Evolutionary conservation across 2,113 vertebrate genomes (phyloP), one percentile per base, ranked within the genome.

Genomic region (Bubo scandiacus): DNA sequence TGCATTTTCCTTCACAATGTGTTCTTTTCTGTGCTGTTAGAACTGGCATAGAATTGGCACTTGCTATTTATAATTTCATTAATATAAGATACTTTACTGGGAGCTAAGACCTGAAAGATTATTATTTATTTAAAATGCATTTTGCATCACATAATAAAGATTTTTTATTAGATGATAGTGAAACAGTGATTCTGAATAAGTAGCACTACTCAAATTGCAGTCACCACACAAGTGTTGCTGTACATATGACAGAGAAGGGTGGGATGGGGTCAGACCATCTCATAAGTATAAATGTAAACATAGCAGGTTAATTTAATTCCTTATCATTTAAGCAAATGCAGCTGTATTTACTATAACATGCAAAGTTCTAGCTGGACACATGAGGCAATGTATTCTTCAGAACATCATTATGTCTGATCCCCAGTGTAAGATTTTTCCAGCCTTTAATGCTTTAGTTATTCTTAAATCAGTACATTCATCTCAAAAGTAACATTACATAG

Each of bases 1-100:
- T 92, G 27, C 4, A 1, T 89, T 94, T 92, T 87, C 55, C 54
- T 94, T 94, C 58, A 75, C 70, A 85, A 6, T 11, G 59, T 81
- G 80, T 95, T 96, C 80, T 77, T 79, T 88, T 36, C 87, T 80
- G 21, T 85, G 71, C 71, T 95, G 54, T 61, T 73, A 79, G 43
- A 79, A 85, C 43, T 84, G 75, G 75, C 90, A 59, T 11, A 63
- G 58, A 70, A 86, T 42, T 79, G 38, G 57, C 27, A 67, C 74
- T 81, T 65, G 34, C 85, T 88, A 40, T 21, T 70, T 68, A 40
- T 83, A 72, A 81, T 77, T 63, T 68, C 54, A 54, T 81, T 84
- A 86, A 88, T n/a, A 4, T 8, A 79, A 81, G 43, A 58, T 12
- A 27, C 12, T 79, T 95, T 54, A 81, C 15, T 3, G 5, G 70